Percentiles rank a stretch among this genome's conserved stretches.
These are phyloP conservation scores for Anoplolepis gracilipes DNA, from an alignment of 1,140 invertebrate genomes.

Conservation along the genomic window DNA sequence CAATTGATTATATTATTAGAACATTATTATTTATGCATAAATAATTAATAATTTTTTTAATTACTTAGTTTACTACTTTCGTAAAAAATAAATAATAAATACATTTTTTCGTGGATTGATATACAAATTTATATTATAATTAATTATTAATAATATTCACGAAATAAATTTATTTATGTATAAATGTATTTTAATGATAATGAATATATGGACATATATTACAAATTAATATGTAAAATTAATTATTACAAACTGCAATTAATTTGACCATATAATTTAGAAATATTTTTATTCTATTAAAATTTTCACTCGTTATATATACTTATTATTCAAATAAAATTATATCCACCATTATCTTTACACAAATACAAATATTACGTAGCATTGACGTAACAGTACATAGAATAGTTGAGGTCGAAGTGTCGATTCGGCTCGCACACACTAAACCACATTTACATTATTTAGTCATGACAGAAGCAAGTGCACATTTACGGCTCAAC, in stretches of 20 bases:
- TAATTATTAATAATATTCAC: not conserved
- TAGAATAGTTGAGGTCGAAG: slow-evolving; percentile 20
- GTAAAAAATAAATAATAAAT: not conserved
- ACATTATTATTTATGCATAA: not conserved
- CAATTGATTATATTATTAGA: not conserved
- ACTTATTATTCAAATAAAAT: slow-evolving; percentile 4
- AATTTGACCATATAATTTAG: not conserved
- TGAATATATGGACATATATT: not conserved
- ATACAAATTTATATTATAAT: not conserved
- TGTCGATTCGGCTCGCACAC: slow-evolving; percentile 33
- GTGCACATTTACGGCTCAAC: slow-evolving; percentile 39
- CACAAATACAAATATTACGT: not conserved
- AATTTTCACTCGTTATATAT: not conserved
- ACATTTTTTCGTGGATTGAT: not conserved
- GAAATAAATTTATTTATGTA: not conserved
- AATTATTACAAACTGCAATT: slow-evolving; percentile 13
- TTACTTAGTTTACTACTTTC: not conserved
- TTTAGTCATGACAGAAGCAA: slow-evolving; percentile 51
- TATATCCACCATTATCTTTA: not conserved
- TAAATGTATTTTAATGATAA: not conserved
- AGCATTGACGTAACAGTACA: slow-evolving; percentile 33
- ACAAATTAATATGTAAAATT: not conserved
- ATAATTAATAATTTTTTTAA: not conserved
- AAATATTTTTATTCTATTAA: slow-evolving; percentile 3
- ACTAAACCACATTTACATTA: slow-evolving; percentile 42